Evolutionary conservation across 1,140 invertebrate genomes (phyloP), one percentile per base, ranked within the genome.

Genomic region (Drosophila kanapiae): DNA sequence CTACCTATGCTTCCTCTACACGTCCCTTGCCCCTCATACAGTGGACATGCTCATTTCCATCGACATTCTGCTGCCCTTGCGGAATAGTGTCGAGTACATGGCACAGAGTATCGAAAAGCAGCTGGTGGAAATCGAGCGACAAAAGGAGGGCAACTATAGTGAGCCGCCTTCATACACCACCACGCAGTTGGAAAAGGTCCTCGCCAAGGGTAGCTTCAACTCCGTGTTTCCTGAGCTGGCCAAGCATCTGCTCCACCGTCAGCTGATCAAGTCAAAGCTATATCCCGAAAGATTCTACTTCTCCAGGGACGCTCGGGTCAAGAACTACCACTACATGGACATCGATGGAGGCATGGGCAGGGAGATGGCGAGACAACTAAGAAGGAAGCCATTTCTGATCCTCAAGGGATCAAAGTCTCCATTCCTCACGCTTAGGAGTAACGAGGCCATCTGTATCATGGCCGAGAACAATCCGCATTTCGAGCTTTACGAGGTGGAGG

Each of bases 31-130:
- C 67, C 95, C 95, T 1, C 91, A 95, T 4, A 93, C 94, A 10
- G 93, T 95, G 0, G 94, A 96, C 57, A 94, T 94, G 78, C 91
- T 95, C 14, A 94, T 96, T 37, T 94, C 93, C 3, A 75, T 96
- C 13, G 96, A 96, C 83, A 93, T 93, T 58, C 75, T 95, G 27
- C 94, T 95, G 62, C 93, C 93, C 0, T 13, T 60, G 2, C 6
- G 57, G 6, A 43, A 8, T 45, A 1, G 35, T 7, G 27, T 62
- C 9, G 58, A 62, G 1, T 65, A 65, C 16, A 35, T 65, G 62
- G 57, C 16, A 10, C 14, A 27, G 8, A 62, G 57, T 3, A 18
- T 60, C 29, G 81, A 91, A 9, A 91, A 78, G 29, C 58, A 62
- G 27, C 40, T 91, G 4, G 14, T 65, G 1, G 80, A 91, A 16